Base-by-base conservation (phyloP, 2,113 vertebrate species). In the Onychorhynchus coronatus region DNA sequence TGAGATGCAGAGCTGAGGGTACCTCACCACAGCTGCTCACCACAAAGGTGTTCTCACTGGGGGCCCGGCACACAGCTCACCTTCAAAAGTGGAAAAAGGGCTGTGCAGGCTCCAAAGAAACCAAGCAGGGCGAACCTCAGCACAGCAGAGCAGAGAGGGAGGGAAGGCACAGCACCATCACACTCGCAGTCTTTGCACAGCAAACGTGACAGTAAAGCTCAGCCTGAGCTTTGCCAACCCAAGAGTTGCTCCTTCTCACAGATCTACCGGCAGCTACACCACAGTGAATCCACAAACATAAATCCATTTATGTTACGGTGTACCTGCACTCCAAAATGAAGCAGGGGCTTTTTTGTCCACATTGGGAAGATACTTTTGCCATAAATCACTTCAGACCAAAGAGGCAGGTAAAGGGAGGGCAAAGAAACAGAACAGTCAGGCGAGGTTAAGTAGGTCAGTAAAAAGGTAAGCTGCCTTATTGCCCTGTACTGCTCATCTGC, bases 81-180 rank as follows among this genome's bases (percentile, higher is more conserved):
- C 74, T 61, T 33, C 46, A 6, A 2, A 14, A 70, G 55, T 1
- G 44, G 33, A 39, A 5, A 28, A 30, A 3, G 28, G 61, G 23
- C 79, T 62, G 67, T 17, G 50, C 3, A 41, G 50, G 33, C 44
- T 56, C 30, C 37, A 2, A 2, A 8, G 33, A 49, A n/a, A 25
- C 2, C 0, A 2, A 39, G 42, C 11, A 8, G 0, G 7, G 20
- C 2, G 0, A 39, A 39, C 18, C 42, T 0, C 8, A 2, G 37
- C 5, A 5, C 15, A 42, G 63, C 42, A 44, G 42, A 62, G 35
- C 46, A 33, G 46, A 30, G 35, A 42, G 28, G 24, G 35, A 37
- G 44, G 4, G 16, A 12, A 49, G 84, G 76, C 30, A 4, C 39
- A 12, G 59, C 4, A 5, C 49, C 13, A 1, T 33, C 5, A 0